Evolutionary conservation across 2,888 invertebrate genomes (phyloP).

Genomic region (Adineta ricciae): DNA sequence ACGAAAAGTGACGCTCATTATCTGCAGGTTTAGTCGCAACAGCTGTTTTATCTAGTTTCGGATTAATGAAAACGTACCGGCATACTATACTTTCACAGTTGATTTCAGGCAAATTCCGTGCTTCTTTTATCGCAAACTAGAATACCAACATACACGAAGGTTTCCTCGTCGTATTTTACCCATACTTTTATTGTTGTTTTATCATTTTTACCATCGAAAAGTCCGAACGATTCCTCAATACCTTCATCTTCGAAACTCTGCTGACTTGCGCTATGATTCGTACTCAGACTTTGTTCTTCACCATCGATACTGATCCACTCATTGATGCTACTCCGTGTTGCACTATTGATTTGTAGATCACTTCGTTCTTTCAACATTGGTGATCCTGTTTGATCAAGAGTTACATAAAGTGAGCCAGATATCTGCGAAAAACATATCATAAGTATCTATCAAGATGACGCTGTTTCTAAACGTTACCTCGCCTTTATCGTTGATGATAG

Average conservation of each 20-base stretch:
- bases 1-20: background rate
- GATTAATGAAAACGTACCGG: no score
- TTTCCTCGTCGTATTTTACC: background rate
- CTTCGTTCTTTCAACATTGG: background rate
- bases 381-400: background rate
- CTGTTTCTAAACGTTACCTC: slow-evolving; percentile 54
- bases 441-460: background rate
- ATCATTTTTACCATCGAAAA: slow-evolving; percentile 33
- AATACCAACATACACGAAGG: slow-evolving; percentile 23
- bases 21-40: background rate
- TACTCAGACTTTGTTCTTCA: background rate
- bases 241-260: slow-evolving; percentile 55
- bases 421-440: background rate
- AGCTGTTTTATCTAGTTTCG: no score
- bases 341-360: background rate
- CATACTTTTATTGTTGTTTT: background rate
- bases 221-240: slow-evolving; percentile 55
- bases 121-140: slow-evolving; percentile 80
- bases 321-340: background rate
- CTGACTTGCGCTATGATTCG: background rate
- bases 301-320: background rate
- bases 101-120: slow-evolving; percentile 61
- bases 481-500: slow-evolving; percentile 96
- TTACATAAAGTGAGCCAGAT: background rate
- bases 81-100: no score